Evolutionary conservation across 2,797 vertebrate species (phyloP).

Genomic region (Onychomys leucogaster): DNA sequence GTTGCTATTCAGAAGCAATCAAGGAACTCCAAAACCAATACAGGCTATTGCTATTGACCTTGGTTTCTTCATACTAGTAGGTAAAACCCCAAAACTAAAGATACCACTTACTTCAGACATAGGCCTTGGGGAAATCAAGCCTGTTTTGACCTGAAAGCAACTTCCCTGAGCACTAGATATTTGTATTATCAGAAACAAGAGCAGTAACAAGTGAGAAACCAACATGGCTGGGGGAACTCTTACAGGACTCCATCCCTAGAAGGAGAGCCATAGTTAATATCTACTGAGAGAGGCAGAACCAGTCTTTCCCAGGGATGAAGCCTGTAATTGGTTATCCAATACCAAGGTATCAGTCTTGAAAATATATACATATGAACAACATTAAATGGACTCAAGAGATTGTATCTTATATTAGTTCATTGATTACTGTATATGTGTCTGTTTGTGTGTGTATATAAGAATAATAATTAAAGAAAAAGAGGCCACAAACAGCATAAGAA

Average conservation of each 20-base stretch:
- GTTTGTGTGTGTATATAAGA: neutral
- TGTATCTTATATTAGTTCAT: neutral
- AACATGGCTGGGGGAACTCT: neutral
- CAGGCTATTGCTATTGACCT: neutral
- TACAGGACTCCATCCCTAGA: too few species aligned
- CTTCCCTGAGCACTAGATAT: neutral
- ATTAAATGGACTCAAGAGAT: neutral
- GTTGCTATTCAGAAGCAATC: neutral
- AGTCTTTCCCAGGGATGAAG: neutral
- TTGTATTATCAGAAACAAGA: neutral
- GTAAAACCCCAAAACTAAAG: neutral
- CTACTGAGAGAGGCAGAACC: neutral
- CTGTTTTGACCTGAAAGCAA: neutral
- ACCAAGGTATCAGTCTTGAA: neutral
- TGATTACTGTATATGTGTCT: neutral
- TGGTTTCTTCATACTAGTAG: neutral
- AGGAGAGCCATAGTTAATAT: too few species aligned
- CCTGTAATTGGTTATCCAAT: neutral
- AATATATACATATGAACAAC: neutral
- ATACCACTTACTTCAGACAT: neutral
- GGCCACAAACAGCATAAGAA: neutral
- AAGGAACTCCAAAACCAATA: neutral
- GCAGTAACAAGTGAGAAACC: neutral
- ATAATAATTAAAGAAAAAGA: neutral
- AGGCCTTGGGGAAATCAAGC: neutral